A percentile compares a stretch with the other conserved stretches of the same genome.
Evolutionary conservation across 2,113 vertebrate species (phyloP).

Genomic region (Malurus melanocephalus): DNA sequence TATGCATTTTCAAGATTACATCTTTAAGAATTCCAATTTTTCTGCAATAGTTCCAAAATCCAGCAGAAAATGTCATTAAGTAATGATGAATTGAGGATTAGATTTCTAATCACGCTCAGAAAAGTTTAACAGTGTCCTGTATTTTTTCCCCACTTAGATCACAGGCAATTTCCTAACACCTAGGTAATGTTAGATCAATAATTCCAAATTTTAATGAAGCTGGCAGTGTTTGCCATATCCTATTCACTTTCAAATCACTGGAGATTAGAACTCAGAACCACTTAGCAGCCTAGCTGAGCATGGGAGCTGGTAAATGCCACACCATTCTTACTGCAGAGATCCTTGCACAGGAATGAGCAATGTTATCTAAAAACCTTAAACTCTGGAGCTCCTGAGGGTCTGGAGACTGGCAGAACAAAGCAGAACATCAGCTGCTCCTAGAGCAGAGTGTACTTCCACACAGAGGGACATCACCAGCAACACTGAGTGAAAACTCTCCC

Average conservation of each 20-base stretch:
- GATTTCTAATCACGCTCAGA: not conserved
- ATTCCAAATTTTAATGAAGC: not conserved
- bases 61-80: not conserved
- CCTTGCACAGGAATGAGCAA: not conserved
- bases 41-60: not conserved
- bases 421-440: not conserved
- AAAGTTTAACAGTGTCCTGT: not conserved
- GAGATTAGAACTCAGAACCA: not conserved
- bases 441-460: not conserved
- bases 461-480: not conserved
- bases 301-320: not conserved
- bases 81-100: not conserved
- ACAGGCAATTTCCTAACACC: not conserved
- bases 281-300: not conserved
- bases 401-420: not conserved
- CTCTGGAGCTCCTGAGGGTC: not conserved
- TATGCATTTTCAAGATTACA: not conserved
- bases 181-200: not conserved
- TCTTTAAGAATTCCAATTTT: not conserved
- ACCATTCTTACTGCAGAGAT: rapidly evolving
- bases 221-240: not conserved
- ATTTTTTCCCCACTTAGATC: not conserved
- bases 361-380: not conserved
- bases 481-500: not conserved
- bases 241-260: not conserved